Conservation (phyloP, 2,888 invertebrate genomes). For the Rhynchonema sp. region DNA sequence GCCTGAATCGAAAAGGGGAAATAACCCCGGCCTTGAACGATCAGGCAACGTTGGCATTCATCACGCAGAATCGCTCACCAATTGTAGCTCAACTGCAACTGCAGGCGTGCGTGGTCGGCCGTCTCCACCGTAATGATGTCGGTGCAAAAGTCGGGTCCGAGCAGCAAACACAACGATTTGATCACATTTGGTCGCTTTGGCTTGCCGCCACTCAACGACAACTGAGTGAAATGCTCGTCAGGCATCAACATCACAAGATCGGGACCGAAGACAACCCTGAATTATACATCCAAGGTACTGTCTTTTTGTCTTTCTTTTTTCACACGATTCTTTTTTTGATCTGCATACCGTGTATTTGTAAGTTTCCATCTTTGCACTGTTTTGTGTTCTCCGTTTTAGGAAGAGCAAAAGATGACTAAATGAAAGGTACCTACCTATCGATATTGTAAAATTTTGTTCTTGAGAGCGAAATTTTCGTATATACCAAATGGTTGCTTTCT, state of each 20-base stretch:
- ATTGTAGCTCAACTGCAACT: constrained; percentile 36
- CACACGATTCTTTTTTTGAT: no score
- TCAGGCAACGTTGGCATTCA: no score
- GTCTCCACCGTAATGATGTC: constrained; percentile 37
- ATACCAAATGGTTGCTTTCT: no score
- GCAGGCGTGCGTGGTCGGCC: constrained; percentile 36
- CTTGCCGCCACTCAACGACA: constrained; percentile 35
- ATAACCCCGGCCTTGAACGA: no score
- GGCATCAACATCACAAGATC: constrained; percentile 37
- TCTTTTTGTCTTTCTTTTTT: neutral
- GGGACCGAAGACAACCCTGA: constrained; percentile 37
- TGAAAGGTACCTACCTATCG: no score
- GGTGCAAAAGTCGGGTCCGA: constrained; percentile 38
- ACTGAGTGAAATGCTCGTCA: constrained; percentile 37
- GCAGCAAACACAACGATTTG: constrained; percentile 33
- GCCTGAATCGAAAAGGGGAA: constrained; percentile 19
- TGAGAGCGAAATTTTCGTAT: no score
- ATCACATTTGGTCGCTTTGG: constrained; percentile 36
- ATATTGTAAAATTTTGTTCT: no score
- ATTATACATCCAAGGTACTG: neutral
- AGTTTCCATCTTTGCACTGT: no score
- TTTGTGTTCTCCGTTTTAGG: no score
- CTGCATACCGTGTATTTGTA: no score
- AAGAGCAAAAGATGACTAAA: no score
- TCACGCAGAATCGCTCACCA: constrained; percentile 20